Base-by-base conservation (phyloP, 2,113 vertebrate species). In the Setophaga coronata region DNA sequence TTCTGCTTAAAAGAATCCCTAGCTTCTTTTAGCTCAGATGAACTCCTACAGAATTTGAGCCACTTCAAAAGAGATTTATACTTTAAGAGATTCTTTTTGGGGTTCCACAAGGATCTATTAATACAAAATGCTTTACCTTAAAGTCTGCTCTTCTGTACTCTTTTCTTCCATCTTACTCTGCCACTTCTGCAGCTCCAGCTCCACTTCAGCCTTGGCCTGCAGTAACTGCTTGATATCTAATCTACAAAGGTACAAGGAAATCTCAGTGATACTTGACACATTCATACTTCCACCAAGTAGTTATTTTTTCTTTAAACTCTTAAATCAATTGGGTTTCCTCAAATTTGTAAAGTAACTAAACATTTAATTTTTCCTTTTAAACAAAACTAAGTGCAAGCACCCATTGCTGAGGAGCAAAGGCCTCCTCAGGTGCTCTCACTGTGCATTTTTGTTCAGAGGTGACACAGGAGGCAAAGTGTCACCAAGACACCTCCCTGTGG, bases 181-280 rank as follows among this genome's bases (percentile, higher is more conserved):
- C 82, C 96, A 60, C 8, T 56, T 95, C 36, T 98, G 97, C 24
- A 98, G 95, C 69, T 98, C 97, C 91, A 95, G 96, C 69, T 97
- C 96, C 70, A 97, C 13, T 65, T 98, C 90, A 19, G 98, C 92
- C 87, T 97, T 98, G 45, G 97, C 97, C 64, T 95, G 94, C n/a
- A 94, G 97, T 62, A 98, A 79, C 92, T 97, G 97, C 74, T 92
- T 97, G n/a, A 98, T 43, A 58, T 99, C 98, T 70, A 97, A 89
- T 7, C 99, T 99, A 93, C 19, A 96, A 36, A 96, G 23, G 66
- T 34, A 17, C 25, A 94, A 73, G 36, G 23, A 90, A 54, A 65
- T 34, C 11, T 53, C 62, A 80, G 51, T 14, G 8, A 47, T 12
- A 57, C 12, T 50, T 48, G 14, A 38, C 20, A 34, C 24, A 40